phyloP scores from a whole-genome alignment of 2,797 vertebrate genomes.

The Carduelis carduelis region DNA sequence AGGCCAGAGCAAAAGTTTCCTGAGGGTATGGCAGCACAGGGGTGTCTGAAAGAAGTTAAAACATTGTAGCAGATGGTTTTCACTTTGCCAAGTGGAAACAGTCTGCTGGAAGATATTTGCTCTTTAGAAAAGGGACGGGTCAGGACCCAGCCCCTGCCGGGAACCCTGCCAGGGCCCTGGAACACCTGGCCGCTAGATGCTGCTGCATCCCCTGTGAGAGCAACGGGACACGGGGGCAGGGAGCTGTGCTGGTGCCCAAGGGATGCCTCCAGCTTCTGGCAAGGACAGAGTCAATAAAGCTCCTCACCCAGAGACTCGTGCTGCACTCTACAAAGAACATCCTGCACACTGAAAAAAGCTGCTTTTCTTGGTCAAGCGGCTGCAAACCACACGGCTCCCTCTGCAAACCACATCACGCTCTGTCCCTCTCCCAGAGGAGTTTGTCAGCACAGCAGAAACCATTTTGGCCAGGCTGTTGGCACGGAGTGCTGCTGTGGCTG shows the following conservation, averaged over 20 bases:
- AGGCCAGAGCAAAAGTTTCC: not conserved
- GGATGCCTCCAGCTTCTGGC: not conserved
- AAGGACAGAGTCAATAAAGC: not conserved
- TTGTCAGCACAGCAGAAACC: not conserved
- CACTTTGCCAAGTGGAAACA: not conserved
- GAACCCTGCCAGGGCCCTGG: not conserved
- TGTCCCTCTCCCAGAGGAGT: not conserved
- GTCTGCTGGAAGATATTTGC: not conserved
- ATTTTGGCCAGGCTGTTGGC: not conserved
- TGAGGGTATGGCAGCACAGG: not conserved
- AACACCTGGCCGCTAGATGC: not conserved
- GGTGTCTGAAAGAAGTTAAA: not conserved
- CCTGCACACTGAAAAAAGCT: not conserved
- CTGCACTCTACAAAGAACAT: not conserved
- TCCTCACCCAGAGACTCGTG: rapidly evolving
- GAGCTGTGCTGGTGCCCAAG: not conserved
- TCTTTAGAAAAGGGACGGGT: not conserved
- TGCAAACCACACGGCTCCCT: rapidly evolving
- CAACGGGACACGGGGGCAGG: not conserved
- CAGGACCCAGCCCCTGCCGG: not conserved
- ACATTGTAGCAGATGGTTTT: not conserved
- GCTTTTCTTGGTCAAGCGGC: not conserved
- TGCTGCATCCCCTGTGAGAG: not conserved
- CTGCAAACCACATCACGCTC: not conserved
- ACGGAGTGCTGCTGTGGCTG: not conserved